A percentile compares a stretch with the other conserved stretches of the same genome.
These are phyloP conservation scores for Marisa cornuarietis DNA, from an alignment of 1,140 invertebrate genomes.

Conservation along the genomic window DNA sequence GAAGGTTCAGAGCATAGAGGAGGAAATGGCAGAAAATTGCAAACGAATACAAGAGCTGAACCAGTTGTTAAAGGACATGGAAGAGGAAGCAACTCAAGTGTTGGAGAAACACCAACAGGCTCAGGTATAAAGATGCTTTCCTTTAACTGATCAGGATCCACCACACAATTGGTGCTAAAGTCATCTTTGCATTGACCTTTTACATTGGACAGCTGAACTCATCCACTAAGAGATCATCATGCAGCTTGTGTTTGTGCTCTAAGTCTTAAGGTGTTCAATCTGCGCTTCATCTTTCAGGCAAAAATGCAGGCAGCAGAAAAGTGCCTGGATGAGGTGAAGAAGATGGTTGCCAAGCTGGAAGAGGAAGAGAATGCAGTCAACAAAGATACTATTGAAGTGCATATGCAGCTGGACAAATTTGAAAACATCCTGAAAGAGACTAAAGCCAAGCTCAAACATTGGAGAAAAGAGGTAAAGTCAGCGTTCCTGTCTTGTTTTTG, in stretches of 20 bases:
- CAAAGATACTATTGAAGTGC: constrained; percentile 57
- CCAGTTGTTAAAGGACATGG: constrained; percentile 54
- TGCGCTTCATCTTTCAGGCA: constrained; percentile 56
- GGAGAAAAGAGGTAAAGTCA: constrained; percentile 62
- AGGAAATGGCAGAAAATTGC: constrained; percentile 60
- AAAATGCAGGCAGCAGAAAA: constrained; percentile 69
- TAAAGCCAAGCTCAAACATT: constrained; percentile 67
- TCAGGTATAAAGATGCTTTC: constrained; percentile 47
- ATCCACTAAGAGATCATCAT: neutral
- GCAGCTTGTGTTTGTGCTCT: no score
- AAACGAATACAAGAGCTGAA: constrained; percentile 55
- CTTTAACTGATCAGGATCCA: no score
- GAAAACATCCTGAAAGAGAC: constrained; percentile 75
- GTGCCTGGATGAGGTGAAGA: constrained; percentile 71
- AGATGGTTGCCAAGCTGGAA: constrained; percentile 78
- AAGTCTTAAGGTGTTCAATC: neutral
- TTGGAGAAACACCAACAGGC: constrained; percentile 68
- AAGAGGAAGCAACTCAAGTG: constrained; percentile 63
- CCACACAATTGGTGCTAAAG: neutral
- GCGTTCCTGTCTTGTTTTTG: no score
- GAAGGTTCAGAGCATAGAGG: constrained; percentile 68
- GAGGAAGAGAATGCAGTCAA: constrained; percentile 66
- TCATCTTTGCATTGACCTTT: neutral
- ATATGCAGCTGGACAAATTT: constrained; percentile 73
- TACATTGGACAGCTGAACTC: no score